Conservation (phyloP, 2,888 invertebrate genomes). For the Troglohyphantes excavatus region DNA sequence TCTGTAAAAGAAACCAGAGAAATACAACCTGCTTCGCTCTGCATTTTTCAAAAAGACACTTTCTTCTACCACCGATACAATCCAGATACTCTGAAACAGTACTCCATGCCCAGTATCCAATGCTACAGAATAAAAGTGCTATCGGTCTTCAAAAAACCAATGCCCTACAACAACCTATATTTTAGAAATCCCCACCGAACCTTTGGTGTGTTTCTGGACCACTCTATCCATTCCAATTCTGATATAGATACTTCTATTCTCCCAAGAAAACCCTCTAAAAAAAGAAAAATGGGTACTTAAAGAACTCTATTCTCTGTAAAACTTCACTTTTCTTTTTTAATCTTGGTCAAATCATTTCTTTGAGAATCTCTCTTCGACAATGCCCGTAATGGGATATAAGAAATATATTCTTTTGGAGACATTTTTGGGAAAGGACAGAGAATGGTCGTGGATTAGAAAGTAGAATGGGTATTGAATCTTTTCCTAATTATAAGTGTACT, state of each 20-base stretch:
- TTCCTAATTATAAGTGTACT: too few species aligned
- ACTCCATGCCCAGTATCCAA: neutral
- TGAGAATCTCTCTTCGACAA: neutral
- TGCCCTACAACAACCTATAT: neutral
- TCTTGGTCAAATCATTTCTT: slow-evolving; percentile 3
- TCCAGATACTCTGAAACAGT: neutral
- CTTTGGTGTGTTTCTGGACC: neutral
- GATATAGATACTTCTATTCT: neutral
- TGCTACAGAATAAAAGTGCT: neutral
- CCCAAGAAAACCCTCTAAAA: neutral
- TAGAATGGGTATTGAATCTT: too few species aligned
- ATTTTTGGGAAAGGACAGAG: neutral
- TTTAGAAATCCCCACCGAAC: neutral
- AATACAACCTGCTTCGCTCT: neutral
- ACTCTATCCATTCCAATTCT: neutral
- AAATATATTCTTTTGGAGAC: neutral
- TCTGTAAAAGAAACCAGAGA: neutral
- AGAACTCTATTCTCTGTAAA: neutral
- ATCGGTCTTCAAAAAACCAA: neutral
- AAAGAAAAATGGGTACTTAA: neutral
- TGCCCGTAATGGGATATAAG: neutral
- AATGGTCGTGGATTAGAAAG: too few species aligned
- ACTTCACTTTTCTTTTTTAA: neutral
- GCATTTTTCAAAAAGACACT: too few species aligned
- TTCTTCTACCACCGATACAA: neutral